A percentile compares a stretch with the other conserved stretches of the same genome.
phyloP scores from a whole-genome alignment of 2,888 invertebrate genomes.

The Standfussiana lucernea region DNA sequence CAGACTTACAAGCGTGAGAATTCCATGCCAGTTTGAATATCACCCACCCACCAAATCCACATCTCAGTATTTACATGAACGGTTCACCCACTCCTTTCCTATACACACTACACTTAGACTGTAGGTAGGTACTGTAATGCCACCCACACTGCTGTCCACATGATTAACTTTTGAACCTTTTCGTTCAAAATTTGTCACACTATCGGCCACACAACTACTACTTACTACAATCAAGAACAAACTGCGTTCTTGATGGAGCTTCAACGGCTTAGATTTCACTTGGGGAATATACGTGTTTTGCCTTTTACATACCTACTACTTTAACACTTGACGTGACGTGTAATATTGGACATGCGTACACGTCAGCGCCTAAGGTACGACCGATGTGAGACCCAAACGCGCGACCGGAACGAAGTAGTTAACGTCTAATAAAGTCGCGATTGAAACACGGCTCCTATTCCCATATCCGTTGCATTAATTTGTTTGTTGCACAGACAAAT shows the following conservation, averaged over 20 bases:
- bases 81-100: not conserved
- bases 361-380: constrained; percentile 1
- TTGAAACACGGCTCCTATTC: constrained; percentile 37
- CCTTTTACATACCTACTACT: not conserved
- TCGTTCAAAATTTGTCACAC: not conserved
- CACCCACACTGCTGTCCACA: not conserved
- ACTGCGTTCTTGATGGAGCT: not conserved
- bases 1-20: not conserved
- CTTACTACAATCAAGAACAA: not conserved
- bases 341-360: constrained; percentile 9
- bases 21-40: not conserved
- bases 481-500: constrained; percentile 12
- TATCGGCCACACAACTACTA: not conserved
- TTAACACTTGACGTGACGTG: not conserved
- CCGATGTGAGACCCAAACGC: constrained; percentile 22
- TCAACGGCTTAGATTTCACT: not conserved
- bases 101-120: not conserved
- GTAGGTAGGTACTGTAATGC: not conserved
- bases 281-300: not conserved
- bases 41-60: not conserved
- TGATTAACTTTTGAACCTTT: not conserved
- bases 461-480: constrained; percentile 40
- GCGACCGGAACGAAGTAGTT: constrained; percentile 60
- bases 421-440: constrained; percentile 23
- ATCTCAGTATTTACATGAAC: not conserved